These are phyloP conservation scores for Drosophila truncata DNA, from an alignment of 1,140 invertebrate genomes.

Conservation along the genomic window DNA sequence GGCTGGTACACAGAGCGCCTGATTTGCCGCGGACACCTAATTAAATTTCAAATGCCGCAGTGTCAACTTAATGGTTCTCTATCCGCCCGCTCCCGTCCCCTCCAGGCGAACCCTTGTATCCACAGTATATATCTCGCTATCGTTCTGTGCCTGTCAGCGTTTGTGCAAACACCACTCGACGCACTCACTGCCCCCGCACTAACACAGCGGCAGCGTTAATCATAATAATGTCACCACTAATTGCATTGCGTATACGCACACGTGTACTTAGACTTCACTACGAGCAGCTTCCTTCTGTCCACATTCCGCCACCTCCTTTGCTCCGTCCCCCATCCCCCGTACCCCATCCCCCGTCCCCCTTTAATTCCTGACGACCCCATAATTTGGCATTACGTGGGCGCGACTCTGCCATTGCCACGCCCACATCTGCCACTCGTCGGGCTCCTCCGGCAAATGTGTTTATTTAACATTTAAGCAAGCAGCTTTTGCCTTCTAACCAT, in stretches of 20 bases:
- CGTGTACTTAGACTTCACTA: slow-evolving; percentile 62
- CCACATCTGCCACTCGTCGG: slow-evolving; percentile 10
- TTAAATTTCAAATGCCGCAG: slow-evolving; percentile 74
- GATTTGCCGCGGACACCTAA: slow-evolving; percentile 62
- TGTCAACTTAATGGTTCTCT: slow-evolving; percentile 58
- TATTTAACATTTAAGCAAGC: slow-evolving; percentile 63
- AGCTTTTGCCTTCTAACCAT: slow-evolving; percentile 31
- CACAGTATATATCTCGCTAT: slow-evolving; percentile 15
- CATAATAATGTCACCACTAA: slow-evolving; percentile 81
- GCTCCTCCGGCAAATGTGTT: slow-evolving; percentile 39
- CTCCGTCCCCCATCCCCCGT: neutral
- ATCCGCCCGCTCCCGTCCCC: neutral
- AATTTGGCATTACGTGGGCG: slow-evolving; percentile 68
- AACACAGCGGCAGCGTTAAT: slow-evolving; percentile 62
- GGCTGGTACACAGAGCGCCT: slow-evolving; percentile 12
- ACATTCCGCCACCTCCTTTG: slow-evolving; percentile 2
- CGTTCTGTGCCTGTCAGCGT: slow-evolving; percentile 43
- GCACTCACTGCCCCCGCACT: slow-evolving; percentile 10
- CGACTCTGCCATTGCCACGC: slow-evolving; percentile 10
- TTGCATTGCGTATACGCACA: slow-evolving; percentile 81
- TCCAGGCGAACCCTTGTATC: too few relatives aligned
- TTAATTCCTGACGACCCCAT: slow-evolving; percentile 48
- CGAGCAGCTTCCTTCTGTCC: slow-evolving; percentile 21
- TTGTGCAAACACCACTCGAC: slow-evolving; percentile 45
- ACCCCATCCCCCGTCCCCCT: neutral